Base-by-base conservation (phyloP, 2,113 vertebrate genomes). In the Rhinolophus ferrumequinum region DNA sequence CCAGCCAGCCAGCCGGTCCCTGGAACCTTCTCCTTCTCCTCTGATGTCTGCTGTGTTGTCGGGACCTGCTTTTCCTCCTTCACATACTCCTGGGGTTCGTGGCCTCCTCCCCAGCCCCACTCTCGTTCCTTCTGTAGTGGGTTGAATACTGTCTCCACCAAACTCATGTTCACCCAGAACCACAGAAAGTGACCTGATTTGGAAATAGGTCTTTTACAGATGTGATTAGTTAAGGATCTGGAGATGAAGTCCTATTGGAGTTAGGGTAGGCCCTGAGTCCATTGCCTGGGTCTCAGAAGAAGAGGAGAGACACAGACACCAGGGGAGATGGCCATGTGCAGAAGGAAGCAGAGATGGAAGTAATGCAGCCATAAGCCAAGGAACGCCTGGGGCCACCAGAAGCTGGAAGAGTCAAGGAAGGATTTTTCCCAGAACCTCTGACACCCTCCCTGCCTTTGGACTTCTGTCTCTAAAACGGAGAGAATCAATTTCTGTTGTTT, bases 311-410 rank as follows among this genome's bases (percentile, higher is more conserved):
- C 47, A 16, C 14, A 8, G 76, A 8, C 30, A 22, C n/a, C 10
- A 19, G 9, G 38, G 62, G 22, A 44, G 33, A 16, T 5, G 38
- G 24, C 28, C 19, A 0, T 0, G 8, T 5, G 81, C 21, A 15
- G 6, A 13, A 9, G 1, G 35, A 15, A 15, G 21, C 11, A 21
- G 81, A 28, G 76, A 0, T 2, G 1, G 52, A 58, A 52, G 69
- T 0, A 21, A 2, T 1, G 35, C 0, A 18, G 50, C 64, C 75
- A 2, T 30, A 4, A 6, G 41, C 44, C 70, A 3, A 0, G 14
- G 54, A 14, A 2, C 0, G 6, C 69, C 44, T 3, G 70, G 47
- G 21, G 30, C 60, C 14, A 1, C 77, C 8, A 3, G 16, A 44
- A 30, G 22, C 19, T 5, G 28, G 86, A n/a, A 67, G 38, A 8